These are phyloP conservation scores for Drosophila paulistorum DNA, from an alignment of 1,140 invertebrate genomes.

Conservation along the genomic window DNA sequence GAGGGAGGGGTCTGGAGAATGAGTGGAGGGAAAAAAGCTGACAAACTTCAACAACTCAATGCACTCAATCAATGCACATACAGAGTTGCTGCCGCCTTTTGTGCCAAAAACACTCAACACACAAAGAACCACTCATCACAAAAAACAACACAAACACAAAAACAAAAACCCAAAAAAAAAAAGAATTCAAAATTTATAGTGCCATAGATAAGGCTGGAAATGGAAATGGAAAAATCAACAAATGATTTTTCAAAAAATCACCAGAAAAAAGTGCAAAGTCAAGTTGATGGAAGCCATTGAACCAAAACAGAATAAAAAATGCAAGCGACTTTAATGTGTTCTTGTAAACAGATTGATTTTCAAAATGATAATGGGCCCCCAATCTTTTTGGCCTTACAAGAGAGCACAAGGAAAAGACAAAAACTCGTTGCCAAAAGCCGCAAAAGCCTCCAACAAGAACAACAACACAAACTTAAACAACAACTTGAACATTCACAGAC, in stretches of 20 bases:
- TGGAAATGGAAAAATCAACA: slow-evolving; percentile 73
- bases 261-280: slow-evolving; percentile 14
- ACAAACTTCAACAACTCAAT: slow-evolving; percentile 78
- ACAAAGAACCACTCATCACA: slow-evolving; percentile 47
- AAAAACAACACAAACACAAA: slow-evolving; percentile 1
- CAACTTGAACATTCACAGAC: slow-evolving; percentile 76
- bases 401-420: background rate
- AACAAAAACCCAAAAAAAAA: slow-evolving; percentile 1
- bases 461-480: slow-evolving; percentile 17
- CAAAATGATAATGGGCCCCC: slow-evolving; percentile 68
- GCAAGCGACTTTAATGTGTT: slow-evolving; percentile 42
- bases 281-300: slow-evolving; percentile 18
- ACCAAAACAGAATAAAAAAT: slow-evolving; percentile 41
- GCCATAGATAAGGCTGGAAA: slow-evolving; percentile 59
- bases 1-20: background rate
- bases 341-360: slow-evolving; percentile 81
- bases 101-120: slow-evolving; percentile 71
- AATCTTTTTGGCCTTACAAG: background rate
- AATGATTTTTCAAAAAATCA: slow-evolving; percentile 64
- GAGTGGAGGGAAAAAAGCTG: background rate
- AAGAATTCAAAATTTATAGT: slow-evolving; percentile 60
- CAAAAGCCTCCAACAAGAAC: slow-evolving; percentile 61
- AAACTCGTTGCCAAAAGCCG: slow-evolving; percentile 61
- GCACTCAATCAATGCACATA: slow-evolving; percentile 79
- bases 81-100: slow-evolving; percentile 59